Evolutionary conservation across 2,797 vertebrate species (phyloP).

Genomic region (Nothura maculosa): DNA sequence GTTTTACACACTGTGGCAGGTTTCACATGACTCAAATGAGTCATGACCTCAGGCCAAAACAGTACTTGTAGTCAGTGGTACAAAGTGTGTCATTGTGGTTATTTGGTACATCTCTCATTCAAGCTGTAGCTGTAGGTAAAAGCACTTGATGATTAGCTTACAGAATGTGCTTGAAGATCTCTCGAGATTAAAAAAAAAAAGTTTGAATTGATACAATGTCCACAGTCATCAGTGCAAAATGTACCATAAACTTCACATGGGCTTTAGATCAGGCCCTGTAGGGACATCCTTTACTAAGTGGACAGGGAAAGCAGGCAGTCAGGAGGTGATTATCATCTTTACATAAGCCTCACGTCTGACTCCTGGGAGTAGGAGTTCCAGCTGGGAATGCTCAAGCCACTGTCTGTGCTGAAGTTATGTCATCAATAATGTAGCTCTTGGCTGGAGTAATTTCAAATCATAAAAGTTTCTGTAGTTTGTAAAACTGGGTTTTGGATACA

Average conservation of each 20-base stretch:
- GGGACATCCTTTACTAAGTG: not conserved
- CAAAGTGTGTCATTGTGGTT: slow-evolving; percentile 30
- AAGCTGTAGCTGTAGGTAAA: slow-evolving; percentile 27
- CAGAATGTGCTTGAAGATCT: not conserved
- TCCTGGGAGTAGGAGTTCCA: slow-evolving; percentile 51
- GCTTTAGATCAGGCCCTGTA: slow-evolving; percentile 7
- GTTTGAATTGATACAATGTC: not conserved
- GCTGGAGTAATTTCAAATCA: slow-evolving; percentile 64
- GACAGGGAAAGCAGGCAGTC: slow-evolving; percentile 20
- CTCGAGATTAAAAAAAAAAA: not conserved
- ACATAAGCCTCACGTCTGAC: slow-evolving; percentile 40
- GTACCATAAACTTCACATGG: not conserved
- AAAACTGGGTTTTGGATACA: slow-evolving; percentile 55
- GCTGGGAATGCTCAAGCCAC: slow-evolving; percentile 68
- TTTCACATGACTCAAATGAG: slow-evolving; percentile 56
- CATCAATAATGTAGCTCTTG: slow-evolving; percentile 69
- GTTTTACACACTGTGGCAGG: slow-evolving; percentile 27
- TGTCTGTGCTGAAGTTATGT: slow-evolving; percentile 58
- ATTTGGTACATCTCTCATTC: slow-evolving; percentile 16
- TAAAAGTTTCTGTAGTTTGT: slow-evolving; percentile 66
- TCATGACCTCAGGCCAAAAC: slow-evolving; percentile 31
- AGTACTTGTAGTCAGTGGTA: slow-evolving; percentile 21
- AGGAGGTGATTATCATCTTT: slow-evolving; percentile 56
- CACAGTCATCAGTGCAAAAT: not conserved
- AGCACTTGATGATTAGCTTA: not conserved